A percentile compares a stretch with the other conserved stretches of the same genome.
Conservation (phyloP, 2,888 invertebrate species). For the Apodemia hepburni region DNA sequence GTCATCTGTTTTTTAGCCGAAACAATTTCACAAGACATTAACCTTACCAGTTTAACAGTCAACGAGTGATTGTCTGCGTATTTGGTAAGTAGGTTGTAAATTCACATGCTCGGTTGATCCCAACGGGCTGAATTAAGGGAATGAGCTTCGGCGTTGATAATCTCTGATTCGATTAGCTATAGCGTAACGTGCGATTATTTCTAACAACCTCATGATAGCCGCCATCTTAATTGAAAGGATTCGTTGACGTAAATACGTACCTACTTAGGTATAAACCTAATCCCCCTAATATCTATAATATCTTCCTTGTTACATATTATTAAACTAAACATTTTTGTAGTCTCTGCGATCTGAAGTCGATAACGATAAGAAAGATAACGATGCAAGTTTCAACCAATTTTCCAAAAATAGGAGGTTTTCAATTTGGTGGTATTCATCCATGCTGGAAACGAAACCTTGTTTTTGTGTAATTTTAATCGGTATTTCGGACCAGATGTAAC, state of each 20-base stretch:
- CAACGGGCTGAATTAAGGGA: conserved; percentile 45
- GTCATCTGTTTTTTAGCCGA: neutral
- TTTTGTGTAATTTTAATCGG: too few species aligned
- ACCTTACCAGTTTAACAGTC: conserved; percentile 2
- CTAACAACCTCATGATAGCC: neutral
- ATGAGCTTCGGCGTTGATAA: conserved; percentile 41
- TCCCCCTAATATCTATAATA: neutral
- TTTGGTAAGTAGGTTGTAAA: conserved; percentile 50
- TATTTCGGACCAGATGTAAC: too few species aligned
- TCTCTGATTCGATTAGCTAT: conserved; percentile 35
- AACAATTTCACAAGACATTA: conserved; percentile 4
- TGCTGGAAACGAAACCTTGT: too few species aligned
- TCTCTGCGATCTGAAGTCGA: too few species aligned
- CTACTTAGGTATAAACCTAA: conserved; percentile 40
- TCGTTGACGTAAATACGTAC: conserved; percentile 34
- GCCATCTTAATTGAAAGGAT: conserved; percentile 3
- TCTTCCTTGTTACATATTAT: too few species aligned
- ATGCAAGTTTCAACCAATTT: too few species aligned
- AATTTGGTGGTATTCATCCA: too few species aligned
- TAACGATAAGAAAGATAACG: too few species aligned
- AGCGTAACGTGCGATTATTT: neutral
- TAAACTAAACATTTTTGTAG: too few species aligned
- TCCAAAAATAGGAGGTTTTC: too few species aligned
- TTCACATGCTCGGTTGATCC: conserved; percentile 44
- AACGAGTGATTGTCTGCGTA: conserved; percentile 39